Conservation (phyloP, 2,888 invertebrate genomes). For the Dicyrtomina minuta region DNA sequence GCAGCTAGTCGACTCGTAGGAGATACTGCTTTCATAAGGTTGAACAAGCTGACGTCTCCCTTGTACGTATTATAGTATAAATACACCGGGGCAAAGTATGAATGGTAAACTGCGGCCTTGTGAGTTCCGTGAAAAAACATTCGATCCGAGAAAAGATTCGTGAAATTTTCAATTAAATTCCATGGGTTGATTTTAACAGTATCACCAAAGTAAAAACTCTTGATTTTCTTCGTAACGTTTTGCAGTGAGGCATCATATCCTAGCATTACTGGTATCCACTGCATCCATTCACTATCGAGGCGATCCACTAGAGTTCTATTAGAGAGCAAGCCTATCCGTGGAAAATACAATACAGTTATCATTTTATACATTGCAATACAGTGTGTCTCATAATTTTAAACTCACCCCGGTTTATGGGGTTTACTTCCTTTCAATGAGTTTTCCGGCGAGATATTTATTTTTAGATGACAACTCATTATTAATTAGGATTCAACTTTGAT, state of each 20-base stretch:
- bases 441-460: too few relatives aligned
- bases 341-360: too few relatives aligned
- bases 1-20: conserved; percentile 32
- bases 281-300: conserved; percentile 23
- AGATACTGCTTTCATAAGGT: conserved; percentile 35
- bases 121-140: conserved; percentile 35
- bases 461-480: too few relatives aligned
- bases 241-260: conserved; percentile 19
- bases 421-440: too few relatives aligned
- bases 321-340: conserved; percentile 28
- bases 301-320: conserved; percentile 15
- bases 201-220: conserved; percentile 31
- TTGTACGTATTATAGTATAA: conserved; percentile 34
- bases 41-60: conserved; percentile 35
- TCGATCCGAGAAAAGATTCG: conserved; percentile 36
- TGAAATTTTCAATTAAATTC: conserved; percentile 27
- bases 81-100: conserved; percentile 32
- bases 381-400: too few relatives aligned
- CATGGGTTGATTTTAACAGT: conserved; percentile 6
- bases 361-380: too few relatives aligned
- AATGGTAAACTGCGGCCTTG: conserved; percentile 32
- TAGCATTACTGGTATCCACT: conserved; percentile 21
- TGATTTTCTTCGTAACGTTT: conserved; percentile 29
- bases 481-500: too few relatives aligned
- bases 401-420: too few relatives aligned